Base-by-base conservation (phyloP, 2,113 vertebrate species). In the Calonectris borealis region DNA sequence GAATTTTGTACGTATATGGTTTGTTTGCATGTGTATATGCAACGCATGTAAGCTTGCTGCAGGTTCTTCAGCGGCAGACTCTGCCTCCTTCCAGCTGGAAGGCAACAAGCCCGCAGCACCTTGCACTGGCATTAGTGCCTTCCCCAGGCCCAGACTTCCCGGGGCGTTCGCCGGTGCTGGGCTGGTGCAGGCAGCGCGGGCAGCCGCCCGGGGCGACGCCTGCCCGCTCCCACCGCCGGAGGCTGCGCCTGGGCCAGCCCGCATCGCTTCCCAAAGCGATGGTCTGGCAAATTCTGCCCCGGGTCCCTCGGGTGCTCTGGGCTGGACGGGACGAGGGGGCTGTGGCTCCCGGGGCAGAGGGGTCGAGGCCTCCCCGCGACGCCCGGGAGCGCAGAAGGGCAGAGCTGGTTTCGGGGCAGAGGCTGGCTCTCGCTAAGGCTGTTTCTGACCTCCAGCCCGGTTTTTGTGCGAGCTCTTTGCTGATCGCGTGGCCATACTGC, bases 261-360 rank as follows among this genome's bases (percentile, higher is more conserved):
- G 0, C 2, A 16, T 9, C n/a, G 42, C 85, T 40, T 65, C 38
- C 51, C 65, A 42, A 83, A 90, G 51, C 1, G 16, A 52, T 9
- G n/a, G 8, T 14, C 60, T 5, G 16, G 44, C 16, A 78, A 51
- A 85, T 46, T 31, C 61, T 68, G 55, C 82, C 36, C 16, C 3
- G 1, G 17, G 11, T 34, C 16, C 48, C 15, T 16, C 0, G 0
- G 15, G 49, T 42, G 52, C 36, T 0, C 13, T 15, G 55, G 44
- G 44, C 54, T 64, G 69, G 58, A 9, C 11, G 77, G 55, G 25
- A 51, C 0, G 0, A 71, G 52, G 22, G 16, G 15, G 16, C 27
- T 58, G 36, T 61, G 73, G 32, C 7, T 55, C 4, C 38, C 9
- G 2, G 36, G 40, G 42, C 36, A 14, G 20, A 42, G 32, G 32